Evolutionary conservation across 2,888 invertebrate species (phyloP).

Genomic region (Trichogramma dendrolimi): DNA sequence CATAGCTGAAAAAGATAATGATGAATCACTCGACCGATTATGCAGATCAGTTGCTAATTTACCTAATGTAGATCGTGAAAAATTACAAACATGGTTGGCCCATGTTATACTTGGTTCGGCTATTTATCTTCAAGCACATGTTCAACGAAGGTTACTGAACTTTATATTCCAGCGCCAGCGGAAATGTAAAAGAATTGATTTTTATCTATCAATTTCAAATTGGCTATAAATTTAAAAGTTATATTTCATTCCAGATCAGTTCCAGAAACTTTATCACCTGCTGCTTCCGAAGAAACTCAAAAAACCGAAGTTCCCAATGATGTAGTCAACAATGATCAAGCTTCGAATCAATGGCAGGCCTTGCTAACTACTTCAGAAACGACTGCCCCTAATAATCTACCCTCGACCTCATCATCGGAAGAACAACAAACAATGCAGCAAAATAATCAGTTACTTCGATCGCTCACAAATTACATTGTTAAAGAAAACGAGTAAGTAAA

Average conservation of each 20-base stretch:
- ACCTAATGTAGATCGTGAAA: conserved; percentile 61
- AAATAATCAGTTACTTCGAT: conserved; percentile 67
- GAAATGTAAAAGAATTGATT: conserved; percentile 10
- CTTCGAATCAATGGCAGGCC: conserved; percentile 41
- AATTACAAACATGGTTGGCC: conserved; percentile 63
- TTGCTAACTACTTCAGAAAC: conserved; percentile 31
- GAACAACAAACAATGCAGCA: conserved; percentile 60
- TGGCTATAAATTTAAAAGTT: neutral
- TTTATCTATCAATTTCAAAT: conserved; percentile 1
- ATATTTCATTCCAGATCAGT: conserved; percentile 1
- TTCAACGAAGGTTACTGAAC: conserved; percentile 53
- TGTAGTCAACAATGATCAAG: conserved; percentile 33
- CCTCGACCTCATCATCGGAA: conserved; percentile 42
- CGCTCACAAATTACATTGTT: conserved; percentile 69
- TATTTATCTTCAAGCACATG: conserved; percentile 50
- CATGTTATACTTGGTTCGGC: conserved; percentile 63
- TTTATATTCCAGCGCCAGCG: conserved; percentile 36
- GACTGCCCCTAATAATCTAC: conserved; percentile 32
- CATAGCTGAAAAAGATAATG: conserved; percentile 46
- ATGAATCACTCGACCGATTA: conserved; percentile 63
- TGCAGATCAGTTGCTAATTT: conserved; percentile 66
- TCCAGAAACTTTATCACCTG: conserved; percentile 20
- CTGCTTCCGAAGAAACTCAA: conserved; percentile 34
- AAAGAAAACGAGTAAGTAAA: conserved; percentile 57
- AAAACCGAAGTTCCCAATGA: conserved; percentile 41